Conservation (phyloP, 1,140 invertebrate genomes). For the Anastrepha ludens region DNA sequence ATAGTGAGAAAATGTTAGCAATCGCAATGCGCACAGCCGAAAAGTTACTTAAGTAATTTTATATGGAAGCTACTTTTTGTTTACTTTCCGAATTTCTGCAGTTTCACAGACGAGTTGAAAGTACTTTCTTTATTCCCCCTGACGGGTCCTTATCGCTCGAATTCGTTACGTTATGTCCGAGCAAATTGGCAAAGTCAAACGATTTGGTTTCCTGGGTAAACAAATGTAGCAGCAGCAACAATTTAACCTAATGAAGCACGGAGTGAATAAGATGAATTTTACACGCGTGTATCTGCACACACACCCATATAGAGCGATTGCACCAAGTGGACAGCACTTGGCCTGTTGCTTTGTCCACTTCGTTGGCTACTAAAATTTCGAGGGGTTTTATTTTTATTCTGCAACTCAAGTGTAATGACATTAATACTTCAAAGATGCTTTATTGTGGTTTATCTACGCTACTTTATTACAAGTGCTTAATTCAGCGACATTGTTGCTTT, state of each 20-base stretch:
- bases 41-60: no score
- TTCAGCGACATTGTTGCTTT: neutral
- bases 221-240: no score
- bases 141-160: no score
- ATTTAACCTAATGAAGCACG: neutral
- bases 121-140: no score
- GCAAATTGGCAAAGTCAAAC: no score
- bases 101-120: no score
- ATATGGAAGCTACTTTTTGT: no score
- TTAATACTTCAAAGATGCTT: conserved; percentile 32
- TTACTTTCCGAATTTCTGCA: no score
- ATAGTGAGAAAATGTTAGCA: no score
- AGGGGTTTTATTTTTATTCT: conserved; percentile 17
- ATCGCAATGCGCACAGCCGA: no score
- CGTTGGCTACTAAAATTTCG: neutral
- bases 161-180: no score
- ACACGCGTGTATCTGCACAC: neutral
- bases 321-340: neutral
- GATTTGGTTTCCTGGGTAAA: no score
- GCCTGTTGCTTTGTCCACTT: neutral
- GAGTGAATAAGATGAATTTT: neutral
- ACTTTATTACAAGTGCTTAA: conserved; percentile 43
- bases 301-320: neutral
- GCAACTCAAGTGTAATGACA: conserved; percentile 6
- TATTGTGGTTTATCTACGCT: conserved; percentile 6